A percentile compares a stretch with the other conserved stretches of the same genome.
phyloP scores from a whole-genome alignment of 92 coral and sea anemone species.

The Palythoa heliodiscus region DNA sequence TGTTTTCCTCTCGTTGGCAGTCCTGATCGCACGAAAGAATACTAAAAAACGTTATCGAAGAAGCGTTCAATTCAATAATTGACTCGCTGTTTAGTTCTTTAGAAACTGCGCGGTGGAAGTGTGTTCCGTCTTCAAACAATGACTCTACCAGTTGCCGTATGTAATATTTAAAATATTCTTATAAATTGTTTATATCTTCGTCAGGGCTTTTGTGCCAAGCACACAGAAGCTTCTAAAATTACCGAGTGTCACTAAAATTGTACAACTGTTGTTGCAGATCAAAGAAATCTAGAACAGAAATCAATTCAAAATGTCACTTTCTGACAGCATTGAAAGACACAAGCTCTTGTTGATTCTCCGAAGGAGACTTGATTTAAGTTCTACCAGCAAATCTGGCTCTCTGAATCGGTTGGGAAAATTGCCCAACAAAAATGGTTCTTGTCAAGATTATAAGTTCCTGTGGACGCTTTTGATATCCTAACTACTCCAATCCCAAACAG shows the following conservation, averaged over 20 bases:
- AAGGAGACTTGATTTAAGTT: background rate
- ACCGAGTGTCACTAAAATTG: conserved; percentile 9
- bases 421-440: conserved; percentile 1
- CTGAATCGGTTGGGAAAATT: conserved; percentile 11
- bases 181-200: conserved; percentile 71
- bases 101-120: conserved; percentile 41
- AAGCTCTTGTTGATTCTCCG: conserved; percentile 19
- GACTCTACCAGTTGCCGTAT: conserved; percentile 68
- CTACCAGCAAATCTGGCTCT: background rate
- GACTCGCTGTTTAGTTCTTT: conserved; percentile 22
- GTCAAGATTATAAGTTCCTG: background rate
- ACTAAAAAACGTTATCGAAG: background rate
- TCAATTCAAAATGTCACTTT: conserved; percentile 44
- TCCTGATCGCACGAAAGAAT: background rate
- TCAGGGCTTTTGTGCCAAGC: background rate
- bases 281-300: conserved; percentile 33
- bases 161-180: conserved; percentile 84
- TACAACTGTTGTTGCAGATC: conserved; percentile 17
- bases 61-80: conserved; percentile 15
- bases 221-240: conserved; percentile 14
- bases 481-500: background rate
- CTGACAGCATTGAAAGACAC: conserved; percentile 25
- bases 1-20: background rate
- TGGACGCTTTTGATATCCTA: background rate
- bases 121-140: conserved; percentile 50